Conservation (phyloP, 2,888 invertebrate genomes). For the Eupithecia pulchellata region DNA sequence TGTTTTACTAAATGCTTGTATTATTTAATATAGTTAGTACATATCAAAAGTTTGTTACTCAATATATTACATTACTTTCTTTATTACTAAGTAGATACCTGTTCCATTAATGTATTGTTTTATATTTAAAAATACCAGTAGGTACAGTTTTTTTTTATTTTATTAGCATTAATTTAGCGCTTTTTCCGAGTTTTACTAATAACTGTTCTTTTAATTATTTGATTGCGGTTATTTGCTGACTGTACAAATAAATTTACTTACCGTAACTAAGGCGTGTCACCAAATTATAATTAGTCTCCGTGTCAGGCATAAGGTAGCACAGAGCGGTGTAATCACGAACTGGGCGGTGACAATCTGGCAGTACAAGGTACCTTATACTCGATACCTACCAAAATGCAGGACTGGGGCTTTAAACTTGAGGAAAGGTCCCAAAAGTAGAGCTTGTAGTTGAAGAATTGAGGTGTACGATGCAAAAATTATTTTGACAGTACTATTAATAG, state of each 20-base stretch:
- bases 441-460: background rate
- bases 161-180: too few relatives aligned
- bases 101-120: too few relatives aligned
- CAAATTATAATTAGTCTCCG: constrained; percentile 82
- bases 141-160: too few relatives aligned
- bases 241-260: constrained; percentile 70
- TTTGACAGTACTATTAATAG: background rate
- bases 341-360: constrained; percentile 49
- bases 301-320: constrained; percentile 81
- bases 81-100: too few relatives aligned
- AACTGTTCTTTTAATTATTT: background rate
- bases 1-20: too few relatives aligned
- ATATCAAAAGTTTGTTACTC: too few relatives aligned
- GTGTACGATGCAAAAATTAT: background rate
- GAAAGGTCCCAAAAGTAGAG: background rate
- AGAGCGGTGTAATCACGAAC: constrained; percentile 60
- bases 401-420: background rate
- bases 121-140: too few relatives aligned
- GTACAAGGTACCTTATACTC: constrained; percentile 22
- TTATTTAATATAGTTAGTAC: too few relatives aligned
- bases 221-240: constrained; percentile 53
- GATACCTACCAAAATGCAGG: constrained; percentile 10
- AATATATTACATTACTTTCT: too few relatives aligned
- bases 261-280: constrained; percentile 71
- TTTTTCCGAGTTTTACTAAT: background rate